Base-by-base conservation (phyloP, 2,888 invertebrate species). In the Gymnoscelis rufifasciata region DNA sequence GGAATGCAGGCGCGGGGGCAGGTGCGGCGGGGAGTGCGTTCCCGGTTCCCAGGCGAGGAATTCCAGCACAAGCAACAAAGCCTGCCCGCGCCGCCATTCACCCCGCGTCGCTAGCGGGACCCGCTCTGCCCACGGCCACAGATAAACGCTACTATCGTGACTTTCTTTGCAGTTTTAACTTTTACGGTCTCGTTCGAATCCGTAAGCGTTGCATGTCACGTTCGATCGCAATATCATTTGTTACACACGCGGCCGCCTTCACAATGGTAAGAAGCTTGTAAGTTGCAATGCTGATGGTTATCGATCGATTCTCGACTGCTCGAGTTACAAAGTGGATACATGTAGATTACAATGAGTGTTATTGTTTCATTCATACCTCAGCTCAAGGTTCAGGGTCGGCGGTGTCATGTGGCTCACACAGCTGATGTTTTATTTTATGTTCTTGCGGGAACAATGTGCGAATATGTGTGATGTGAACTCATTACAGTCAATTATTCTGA, bases 21-120 rank as follows among this genome's bases (percentile, higher is more conserved):
- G 68, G 71, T 62, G 69, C 58, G 62, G 64, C 57, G 58, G 61
- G 59, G 66, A 60, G 66, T 64, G 62, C 68, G 59, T 80, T 80
- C 86, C 84, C 83, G 78, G 84, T 84, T 84, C 86, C 86, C 87
- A 87, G 83, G 84, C 84, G 75, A 82, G 87, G 87, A 87, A 87
- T 87, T 83, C 83, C 83, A 83, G 80, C 75, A 74, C 79, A 75
- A 84, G 78, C 82, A 84, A 86, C 87, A 83, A 84, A 86, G 87
- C 80, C 83, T 83, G 71, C 77, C 68, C 75, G 80, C 75, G 78
- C 83, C 82, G 79, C 77, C 84, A 83, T 83, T 83, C 83, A 83
- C 79, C 83, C 82, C 80, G 69, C 65, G 51, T 66, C 59, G 49
- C 59, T 51, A 41, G 50, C 57, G 58, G 61, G 28, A 42, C 60